A percentile compares a stretch with the other conserved stretches of the same genome.
Evolutionary conservation across 1,140 invertebrate genomes (phyloP).

Genomic region (Dryas iulia): DNA sequence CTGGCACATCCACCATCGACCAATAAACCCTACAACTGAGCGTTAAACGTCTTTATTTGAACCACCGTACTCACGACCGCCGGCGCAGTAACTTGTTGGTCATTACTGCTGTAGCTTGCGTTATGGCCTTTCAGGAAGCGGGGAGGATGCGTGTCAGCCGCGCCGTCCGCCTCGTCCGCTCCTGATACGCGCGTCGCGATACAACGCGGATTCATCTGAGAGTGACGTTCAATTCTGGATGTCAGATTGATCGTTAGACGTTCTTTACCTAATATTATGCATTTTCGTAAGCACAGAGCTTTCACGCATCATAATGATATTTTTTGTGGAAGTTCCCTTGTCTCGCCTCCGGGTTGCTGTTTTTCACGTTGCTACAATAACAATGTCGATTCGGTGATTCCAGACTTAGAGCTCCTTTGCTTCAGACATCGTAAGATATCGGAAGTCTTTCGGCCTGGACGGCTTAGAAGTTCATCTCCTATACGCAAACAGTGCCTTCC

Average conservation of each 20-base stretch:
- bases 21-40: slow-evolving; percentile 72
- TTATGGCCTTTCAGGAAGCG: slow-evolving; percentile 82
- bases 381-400: slow-evolving; percentile 87
- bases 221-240: slow-evolving; percentile 65
- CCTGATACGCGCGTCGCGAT: slow-evolving; percentile 71
- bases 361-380: slow-evolving; percentile 82
- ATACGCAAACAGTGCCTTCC: slow-evolving; percentile 88
- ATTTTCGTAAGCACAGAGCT: slow-evolving; percentile 86
- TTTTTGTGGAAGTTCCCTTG: slow-evolving; percentile 59
- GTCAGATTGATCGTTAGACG: slow-evolving; percentile 68
- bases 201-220: slow-evolving; percentile 64
- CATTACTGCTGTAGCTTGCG: slow-evolving; percentile 81
- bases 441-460: slow-evolving; percentile 89
- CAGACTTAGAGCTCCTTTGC: slow-evolving; percentile 86
- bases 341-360: slow-evolving; percentile 36
- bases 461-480: slow-evolving; percentile 91
- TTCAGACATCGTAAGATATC: slow-evolving; percentile 88
- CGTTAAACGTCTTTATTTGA: slow-evolving; percentile 65
- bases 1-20: slow-evolving; percentile 74
- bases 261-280: slow-evolving; percentile 80
- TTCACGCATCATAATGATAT: slow-evolving; percentile 78
- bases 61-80: slow-evolving; percentile 77
- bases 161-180: slow-evolving; percentile 65
- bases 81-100: slow-evolving; percentile 81
- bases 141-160: slow-evolving; percentile 73